Base-by-base conservation (phyloP, 1,140 invertebrate genomes). In the Trialeurodes vaporariorum region DNA sequence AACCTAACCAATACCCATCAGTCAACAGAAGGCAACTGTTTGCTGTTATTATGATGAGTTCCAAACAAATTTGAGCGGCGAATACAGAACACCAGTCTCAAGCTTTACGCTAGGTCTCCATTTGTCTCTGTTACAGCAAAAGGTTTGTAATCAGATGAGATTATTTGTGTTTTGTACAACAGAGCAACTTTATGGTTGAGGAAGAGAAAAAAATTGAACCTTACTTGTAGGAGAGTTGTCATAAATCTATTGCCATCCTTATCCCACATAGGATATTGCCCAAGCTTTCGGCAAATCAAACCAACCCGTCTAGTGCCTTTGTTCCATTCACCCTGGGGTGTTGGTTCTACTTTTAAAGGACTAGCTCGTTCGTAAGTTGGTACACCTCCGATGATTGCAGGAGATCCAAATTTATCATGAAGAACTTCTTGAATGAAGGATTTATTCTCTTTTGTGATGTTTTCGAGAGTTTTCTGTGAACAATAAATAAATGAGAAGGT, bases 201-300 rank as follows among this genome's bases (percentile, higher is more conserved):
- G n/a, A n/a, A n/a, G n/a, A n/a, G n/a, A n/a, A n/a, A n/a, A n/a
- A n/a, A n/a, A n/a, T n/a, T n/a, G n/a, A n/a, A 49, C 5, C 66
- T 74, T 80, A 94, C 92, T 81, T 98, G 94, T 66, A 98, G 76
- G 69, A 98, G 75, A 21, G 95, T 97, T 1, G 90, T 86, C 0
- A 80, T 71, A 66, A 94, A 78, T 81, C 83, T 87, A 74, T 84
- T 84, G 0, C 96, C 96, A 80, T 90, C 83, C 78, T 92, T 96
- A 1, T 85, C 77, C 95, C 95, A 99, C 76, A 98, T 81, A 17
- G 94, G 94, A 77, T 96, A 88, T 65, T 90, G 81, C 34, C 97
- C 97, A 76, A 99, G 91, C 82, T 99, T 99, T 65, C 87, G 83
- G 0, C 89, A 94, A 76, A 99, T 88, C 1, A 98, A 75, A 60